Evolutionary conservation across 2,888 invertebrate species (phyloP).

Genomic region (Papilio demoleus): DNA sequence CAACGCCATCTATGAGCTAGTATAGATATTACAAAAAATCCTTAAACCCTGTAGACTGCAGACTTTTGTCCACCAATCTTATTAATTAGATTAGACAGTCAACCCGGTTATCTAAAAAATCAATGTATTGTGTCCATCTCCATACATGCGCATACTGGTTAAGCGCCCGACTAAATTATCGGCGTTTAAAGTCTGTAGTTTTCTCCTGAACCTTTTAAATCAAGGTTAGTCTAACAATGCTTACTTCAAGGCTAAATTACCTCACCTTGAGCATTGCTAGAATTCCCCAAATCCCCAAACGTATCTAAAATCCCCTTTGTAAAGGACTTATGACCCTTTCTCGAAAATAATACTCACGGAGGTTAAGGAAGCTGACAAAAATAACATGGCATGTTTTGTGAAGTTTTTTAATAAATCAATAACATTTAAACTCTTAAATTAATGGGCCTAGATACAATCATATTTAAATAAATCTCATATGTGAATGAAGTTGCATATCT

Average conservation of each 20-base stretch:
- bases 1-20: background rate
- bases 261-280: slow-evolving; percentile 55
- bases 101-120: too few relatives aligned
- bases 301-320: slow-evolving; percentile 58
- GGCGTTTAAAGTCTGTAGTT: too few relatives aligned
- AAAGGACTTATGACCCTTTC: slow-evolving; percentile 57
- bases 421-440: too few relatives aligned
- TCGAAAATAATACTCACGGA: slow-evolving; percentile 53
- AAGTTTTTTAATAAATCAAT: background rate
- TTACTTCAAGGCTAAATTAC: slow-evolving; percentile 57
- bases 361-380: background rate
- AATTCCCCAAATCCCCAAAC: slow-evolving; percentile 67
- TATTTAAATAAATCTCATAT: too few relatives aligned
- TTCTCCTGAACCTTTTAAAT: background rate
- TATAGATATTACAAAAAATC: background rate
- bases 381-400: background rate
- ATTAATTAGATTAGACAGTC: too few relatives aligned
- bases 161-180: too few relatives aligned
- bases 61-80: too few relatives aligned
- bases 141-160: too few relatives aligned
- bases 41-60: too few relatives aligned
- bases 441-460: too few relatives aligned
- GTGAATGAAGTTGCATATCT: too few relatives aligned
- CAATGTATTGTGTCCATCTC: too few relatives aligned
- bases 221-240: slow-evolving; percentile 10